Evolutionary conservation across 2,888 invertebrate genomes (phyloP), one percentile per base, ranked within the genome.

Genomic region (Syrphus vitripennis): DNA sequence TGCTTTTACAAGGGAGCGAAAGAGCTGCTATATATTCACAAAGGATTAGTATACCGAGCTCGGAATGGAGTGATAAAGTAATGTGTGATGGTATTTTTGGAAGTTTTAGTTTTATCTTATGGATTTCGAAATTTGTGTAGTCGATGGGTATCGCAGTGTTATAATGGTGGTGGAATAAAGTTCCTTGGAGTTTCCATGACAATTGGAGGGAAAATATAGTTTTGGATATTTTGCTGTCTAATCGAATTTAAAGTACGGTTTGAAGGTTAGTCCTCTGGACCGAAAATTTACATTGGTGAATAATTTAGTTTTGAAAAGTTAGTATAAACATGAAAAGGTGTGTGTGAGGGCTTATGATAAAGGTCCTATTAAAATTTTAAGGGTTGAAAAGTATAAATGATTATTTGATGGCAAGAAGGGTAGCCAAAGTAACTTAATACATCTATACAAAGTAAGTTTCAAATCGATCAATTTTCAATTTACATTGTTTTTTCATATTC

Each of bases 41-140:
- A n/a, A 45, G 72, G 76, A 81, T 77, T 81, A 72, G 26, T 37
- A 55, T 29, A 24, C 50, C 14, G 34, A 55, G 50, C 5, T 69
- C 57, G 14, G 24, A 45, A 79, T 78, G 67, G 67, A 72, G 83
- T 82, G 65, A 72, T 67, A 59, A 67, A 50, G 55, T 59, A 82
- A 59, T 65, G 37, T 65, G 37, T 34, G 37, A 63, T 37, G 78
- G 77, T 53, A 24, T 26, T 63, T 29, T 50, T 21, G 42, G 14
- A 77, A 82, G 55, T 71, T 74, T 72, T 67, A 50, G 14, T 45
- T 45, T 26, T 26, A 0, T 10, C 16, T 5, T 9, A 10, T 21
- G 48, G 37, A 16, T 37, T n/a, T n/a, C n/a, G n/a, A n/a, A n/a
- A n/a, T n/a, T 4, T 63, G 45, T 19, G 14, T 63, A 31, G n/a